These are phyloP conservation scores for Smutsia temminckii DNA, from an alignment of 2,797 vertebrate genomes.

Conservation along the genomic window DNA sequence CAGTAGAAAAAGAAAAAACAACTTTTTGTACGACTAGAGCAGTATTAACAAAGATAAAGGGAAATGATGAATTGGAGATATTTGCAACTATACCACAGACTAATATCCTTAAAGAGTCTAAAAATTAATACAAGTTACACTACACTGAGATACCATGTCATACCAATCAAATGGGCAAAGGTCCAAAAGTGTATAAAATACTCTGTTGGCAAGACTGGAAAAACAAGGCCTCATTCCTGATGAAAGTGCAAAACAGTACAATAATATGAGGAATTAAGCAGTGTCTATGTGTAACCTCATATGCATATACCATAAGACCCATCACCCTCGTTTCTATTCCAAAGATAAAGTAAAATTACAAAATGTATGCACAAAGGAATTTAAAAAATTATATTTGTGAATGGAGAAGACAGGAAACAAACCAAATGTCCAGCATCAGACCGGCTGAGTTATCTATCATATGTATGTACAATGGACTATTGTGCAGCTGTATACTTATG, in stretches of 20 bases:
- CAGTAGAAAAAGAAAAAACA: not conserved
- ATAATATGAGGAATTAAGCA: not conserved
- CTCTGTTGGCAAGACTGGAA: not conserved
- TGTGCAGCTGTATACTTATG: not conserved
- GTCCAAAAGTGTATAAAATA: not conserved
- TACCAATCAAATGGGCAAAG: not conserved
- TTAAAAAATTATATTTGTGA: not conserved
- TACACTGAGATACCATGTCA: not conserved
- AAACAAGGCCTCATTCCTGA: not conserved
- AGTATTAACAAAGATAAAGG: not conserved
- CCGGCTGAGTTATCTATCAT: not conserved
- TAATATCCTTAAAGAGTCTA: not conserved
- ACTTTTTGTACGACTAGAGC: not conserved
- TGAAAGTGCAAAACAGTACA: not conserved
- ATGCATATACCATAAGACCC: not conserved
- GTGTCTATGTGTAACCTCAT: not conserved
- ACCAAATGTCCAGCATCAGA: not conserved
- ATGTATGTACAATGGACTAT: not conserved
- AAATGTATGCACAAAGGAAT: not conserved
- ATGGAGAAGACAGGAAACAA: not conserved
- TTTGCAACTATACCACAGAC: not conserved
- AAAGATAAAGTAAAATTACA: not conserved
- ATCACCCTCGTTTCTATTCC: not conserved
- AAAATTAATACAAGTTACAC: not conserved
- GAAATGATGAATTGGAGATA: not conserved